Evolutionary conservation across 2,888 invertebrate genomes (phyloP), one percentile per base, ranked within the genome.

Genomic region (Cephus spinipes): DNA sequence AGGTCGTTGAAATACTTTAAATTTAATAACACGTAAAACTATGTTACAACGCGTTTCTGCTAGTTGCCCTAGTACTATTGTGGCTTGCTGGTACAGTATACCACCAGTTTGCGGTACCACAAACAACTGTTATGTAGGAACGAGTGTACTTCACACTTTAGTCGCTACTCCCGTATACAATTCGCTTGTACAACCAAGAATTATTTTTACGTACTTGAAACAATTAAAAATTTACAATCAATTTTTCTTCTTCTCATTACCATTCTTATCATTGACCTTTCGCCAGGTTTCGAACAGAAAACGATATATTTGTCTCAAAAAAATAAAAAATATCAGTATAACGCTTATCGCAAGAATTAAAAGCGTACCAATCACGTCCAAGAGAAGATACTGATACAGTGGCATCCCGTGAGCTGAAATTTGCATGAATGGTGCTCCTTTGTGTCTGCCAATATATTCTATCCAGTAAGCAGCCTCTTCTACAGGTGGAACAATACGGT

Each of bases 381-480:
- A 69, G 31, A 87, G 80, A 35, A 83, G 69, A 68, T 83, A 85
- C 71, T 94, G 93, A 40, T 92, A 89, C 81, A 92, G 89, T 0
- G 92, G 86, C 30, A 94, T 88, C 79, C 93, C 93, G 2, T 93
- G 89, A 0, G 93, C 93, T 1, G 93, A 92, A n/a, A 93, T 93
- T 69, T 93, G 90, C 35, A 94, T 81, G 79, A 94, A 93, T 1
- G 88, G 83, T 0, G 94, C 94, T 1, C 94, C 94, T 78, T 93
- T 92, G 83, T 94, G 94, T 68, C 94, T 92, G 11, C 94, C 89
- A 0, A 94, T 93, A 83, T 95, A 94, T 87, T 95, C 95, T 75
- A 94, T 93, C 95, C 95, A 95, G 89, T 94, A 95, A 1, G 94
- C 90, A 0, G 94, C 94, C 34, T 93, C 93, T 36, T 95, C 94